Evolutionary conservation across 2,113 vertebrate genomes (phyloP).

Genomic region (Pterophyllum scalare): DNA sequence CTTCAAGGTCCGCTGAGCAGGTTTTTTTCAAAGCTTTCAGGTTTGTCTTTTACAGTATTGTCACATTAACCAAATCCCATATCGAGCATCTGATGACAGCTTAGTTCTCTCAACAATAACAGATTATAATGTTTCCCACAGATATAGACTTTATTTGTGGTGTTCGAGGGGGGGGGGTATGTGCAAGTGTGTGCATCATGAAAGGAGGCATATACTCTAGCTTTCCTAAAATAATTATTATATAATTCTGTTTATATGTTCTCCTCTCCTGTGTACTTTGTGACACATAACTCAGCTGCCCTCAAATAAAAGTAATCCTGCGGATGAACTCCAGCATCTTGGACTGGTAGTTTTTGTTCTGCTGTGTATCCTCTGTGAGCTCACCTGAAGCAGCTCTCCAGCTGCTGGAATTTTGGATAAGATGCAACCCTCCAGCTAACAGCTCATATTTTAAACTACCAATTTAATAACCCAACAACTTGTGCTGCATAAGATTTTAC

Average conservation of each 20-base stretch:
- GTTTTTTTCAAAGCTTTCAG: neutral
- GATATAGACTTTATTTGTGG: neutral
- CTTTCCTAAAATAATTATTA: neutral
- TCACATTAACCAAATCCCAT: neutral
- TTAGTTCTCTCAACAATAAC: neutral
- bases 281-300: neutral
- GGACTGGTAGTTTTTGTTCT: neutral
- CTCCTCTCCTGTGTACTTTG: neutral
- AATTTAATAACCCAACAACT: neutral
- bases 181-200: neutral
- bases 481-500: neutral
- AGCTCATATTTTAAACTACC: too few relatives aligned
- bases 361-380: neutral
- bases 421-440: too few relatives aligned
- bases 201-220: neutral
- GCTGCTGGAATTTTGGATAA: too few relatives aligned
- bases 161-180: neutral
- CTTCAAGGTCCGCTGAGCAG: neutral
- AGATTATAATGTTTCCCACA: neutral
- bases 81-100: neutral
- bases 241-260: neutral
- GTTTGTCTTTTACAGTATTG: neutral
- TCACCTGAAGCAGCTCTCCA: too few relatives aligned
- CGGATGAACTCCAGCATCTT: neutral
- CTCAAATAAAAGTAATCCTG: neutral